Evolutionary conservation across 1,140 invertebrate genomes (phyloP).

Genomic region (Zaprionus inermis): DNA sequence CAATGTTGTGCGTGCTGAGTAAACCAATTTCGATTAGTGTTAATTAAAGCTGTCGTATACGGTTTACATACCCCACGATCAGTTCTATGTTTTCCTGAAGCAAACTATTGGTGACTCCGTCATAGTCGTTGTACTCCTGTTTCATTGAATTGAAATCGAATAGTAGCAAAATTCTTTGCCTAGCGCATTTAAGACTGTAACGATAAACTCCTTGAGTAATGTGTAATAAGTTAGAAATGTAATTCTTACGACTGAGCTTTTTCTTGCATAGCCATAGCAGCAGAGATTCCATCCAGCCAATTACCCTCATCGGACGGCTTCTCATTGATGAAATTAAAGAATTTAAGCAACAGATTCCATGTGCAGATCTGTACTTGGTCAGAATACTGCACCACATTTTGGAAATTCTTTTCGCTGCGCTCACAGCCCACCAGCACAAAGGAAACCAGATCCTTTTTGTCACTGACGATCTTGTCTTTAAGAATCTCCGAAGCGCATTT

Average conservation of each 20-base stretch:
- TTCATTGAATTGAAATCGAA: conserved; percentile 67
- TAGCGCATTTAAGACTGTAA: conserved; percentile 34
- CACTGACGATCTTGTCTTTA: conserved; percentile 74
- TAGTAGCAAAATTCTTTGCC: conserved; percentile 63
- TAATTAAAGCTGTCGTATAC: not conserved
- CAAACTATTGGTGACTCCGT: conserved; percentile 39
- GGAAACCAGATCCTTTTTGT: conserved; percentile 69
- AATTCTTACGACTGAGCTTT: conserved; percentile 41
- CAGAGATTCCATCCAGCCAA: conserved; percentile 67
- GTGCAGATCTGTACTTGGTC: conserved; percentile 35
- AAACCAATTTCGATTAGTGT: not conserved
- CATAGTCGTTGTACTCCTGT: conserved; percentile 54
- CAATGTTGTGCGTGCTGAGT: conserved; percentile 62
- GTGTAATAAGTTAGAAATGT: not conserved
- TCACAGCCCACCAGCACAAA: conserved; percentile 74
- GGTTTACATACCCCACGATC: conserved; percentile 67
- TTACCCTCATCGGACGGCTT: conserved; percentile 52
- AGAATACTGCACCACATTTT: conserved; percentile 50
- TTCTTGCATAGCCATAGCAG: conserved; percentile 53
- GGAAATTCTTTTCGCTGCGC: not conserved
- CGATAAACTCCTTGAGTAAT: not conserved
- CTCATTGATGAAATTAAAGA: conserved; percentile 68
- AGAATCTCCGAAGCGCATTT: conserved; percentile 66
- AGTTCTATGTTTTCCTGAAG: conserved; percentile 52
- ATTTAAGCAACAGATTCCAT: conserved; percentile 61